Percentiles rank a stretch among this genome's conserved stretches.
Conservation (phyloP, 1,140 invertebrate species). For the Bombus soroeensis region DNA sequence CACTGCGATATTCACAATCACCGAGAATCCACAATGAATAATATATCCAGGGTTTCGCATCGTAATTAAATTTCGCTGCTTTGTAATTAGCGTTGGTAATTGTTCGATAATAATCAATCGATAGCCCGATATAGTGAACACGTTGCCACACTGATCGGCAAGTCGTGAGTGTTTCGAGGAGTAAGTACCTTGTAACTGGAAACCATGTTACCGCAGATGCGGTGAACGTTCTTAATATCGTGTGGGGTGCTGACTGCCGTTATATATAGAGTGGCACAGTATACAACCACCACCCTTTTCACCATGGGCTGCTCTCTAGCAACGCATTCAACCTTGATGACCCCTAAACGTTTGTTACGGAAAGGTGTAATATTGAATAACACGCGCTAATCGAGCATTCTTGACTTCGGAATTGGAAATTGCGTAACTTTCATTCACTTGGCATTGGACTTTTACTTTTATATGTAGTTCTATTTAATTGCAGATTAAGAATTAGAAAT, state of each 20-base stretch:
- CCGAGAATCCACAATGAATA: constrained; percentile 5
- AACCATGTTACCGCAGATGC: constrained; percentile 82
- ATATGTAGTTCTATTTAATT: not conserved
- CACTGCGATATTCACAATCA: constrained; percentile 27
- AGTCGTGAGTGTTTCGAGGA: constrained; percentile 53
- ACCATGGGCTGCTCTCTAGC: constrained; percentile 32
- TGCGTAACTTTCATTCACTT: not conserved
- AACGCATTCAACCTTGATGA: constrained; percentile 76
- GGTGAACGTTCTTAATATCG: constrained; percentile 82
- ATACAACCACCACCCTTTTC: constrained; percentile 71
- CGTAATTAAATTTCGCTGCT: not conserved
- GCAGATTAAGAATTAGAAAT: not conserved
- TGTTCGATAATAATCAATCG: not conserved
- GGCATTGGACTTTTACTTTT: not conserved
- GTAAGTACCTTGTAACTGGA: constrained; percentile 80
- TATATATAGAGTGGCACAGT: constrained; percentile 82
- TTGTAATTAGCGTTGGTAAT: not conserved
- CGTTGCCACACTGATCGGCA: constrained; percentile 41
- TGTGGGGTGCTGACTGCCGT: constrained; percentile 74
- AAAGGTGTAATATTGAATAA: constrained; percentile 40
- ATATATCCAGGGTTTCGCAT: not conserved
- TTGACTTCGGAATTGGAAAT: not conserved
- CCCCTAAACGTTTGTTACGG: constrained; percentile 69
- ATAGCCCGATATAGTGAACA: not conserved
- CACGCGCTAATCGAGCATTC: not conserved